Conservation (phyloP, 2,113 vertebrate species). For the Nesogale talazaci region DNA sequence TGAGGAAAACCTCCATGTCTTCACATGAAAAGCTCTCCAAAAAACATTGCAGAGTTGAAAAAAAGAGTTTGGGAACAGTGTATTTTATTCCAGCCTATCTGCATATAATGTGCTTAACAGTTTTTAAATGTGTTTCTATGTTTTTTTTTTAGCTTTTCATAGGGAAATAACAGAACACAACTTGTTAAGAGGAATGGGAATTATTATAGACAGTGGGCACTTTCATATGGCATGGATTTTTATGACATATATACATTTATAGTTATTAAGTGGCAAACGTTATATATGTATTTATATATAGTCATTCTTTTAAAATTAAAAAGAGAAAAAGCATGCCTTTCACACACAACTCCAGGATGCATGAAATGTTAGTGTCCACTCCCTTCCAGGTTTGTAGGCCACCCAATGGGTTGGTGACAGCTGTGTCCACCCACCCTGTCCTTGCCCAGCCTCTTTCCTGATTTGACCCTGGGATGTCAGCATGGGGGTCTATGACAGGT, state of each 20-base stretch:
- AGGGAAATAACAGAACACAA: neutral
- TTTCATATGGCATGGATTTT: neutral
- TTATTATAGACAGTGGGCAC: neutral
- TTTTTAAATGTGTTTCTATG: neutral
- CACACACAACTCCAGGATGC: neutral
- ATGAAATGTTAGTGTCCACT: neutral
- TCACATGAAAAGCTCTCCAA: neutral
- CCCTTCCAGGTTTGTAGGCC: neutral
- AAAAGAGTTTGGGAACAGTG: neutral
- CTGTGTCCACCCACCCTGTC: conserved; percentile 19
- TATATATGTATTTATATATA: neutral
- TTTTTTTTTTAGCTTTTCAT: neutral
- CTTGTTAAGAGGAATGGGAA: neutral
- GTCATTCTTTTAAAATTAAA: neutral
- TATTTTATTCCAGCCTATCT: neutral
- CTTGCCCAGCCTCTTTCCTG: conserved; percentile 76
- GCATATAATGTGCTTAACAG: neutral
- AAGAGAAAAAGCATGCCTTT: neutral
- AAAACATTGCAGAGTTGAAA: neutral
- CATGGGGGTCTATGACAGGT: conserved; percentile 88
- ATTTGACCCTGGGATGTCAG: conserved; percentile 81
- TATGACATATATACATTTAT: neutral
- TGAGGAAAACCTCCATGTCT: neutral
- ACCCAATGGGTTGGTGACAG: fast-evolving
- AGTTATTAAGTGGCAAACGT: neutral